Conservation (phyloP, 2,797 vertebrate genomes). For the Poecilia gillii region DNA sequence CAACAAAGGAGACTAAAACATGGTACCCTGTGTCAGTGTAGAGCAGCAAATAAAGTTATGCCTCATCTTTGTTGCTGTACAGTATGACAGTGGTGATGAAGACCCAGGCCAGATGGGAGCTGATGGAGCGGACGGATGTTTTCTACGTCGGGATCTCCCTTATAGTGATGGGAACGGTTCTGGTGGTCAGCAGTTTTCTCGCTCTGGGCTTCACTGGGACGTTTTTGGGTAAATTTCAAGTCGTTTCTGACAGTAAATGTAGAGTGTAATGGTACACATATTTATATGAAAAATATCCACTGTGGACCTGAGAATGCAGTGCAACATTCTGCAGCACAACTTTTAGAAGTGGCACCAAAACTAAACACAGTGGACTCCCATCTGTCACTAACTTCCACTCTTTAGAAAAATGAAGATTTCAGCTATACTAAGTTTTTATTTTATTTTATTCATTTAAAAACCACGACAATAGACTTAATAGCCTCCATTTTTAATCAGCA, state of each 20-base stretch:
- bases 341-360: too few relatives aligned
- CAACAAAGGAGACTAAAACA: background rate
- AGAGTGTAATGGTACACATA: background rate
- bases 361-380: too few relatives aligned
- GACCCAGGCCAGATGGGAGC: conserved; percentile 82
- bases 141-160: conserved; percentile 81
- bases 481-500: background rate
- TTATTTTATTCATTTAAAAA: background rate
- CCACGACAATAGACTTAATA: background rate
- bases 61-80: conserved; percentile 17
- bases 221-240: conserved; percentile 88
- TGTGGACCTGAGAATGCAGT: background rate
- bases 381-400: too few relatives aligned
- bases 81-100: conserved; percentile 91
- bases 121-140: conserved; percentile 76
- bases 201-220: conserved; percentile 93
- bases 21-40: background rate
- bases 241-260: background rate
- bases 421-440: too few relatives aligned
- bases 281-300: background rate
- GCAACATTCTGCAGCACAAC: too few relatives aligned
- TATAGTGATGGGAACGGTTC: conserved; percentile 79
- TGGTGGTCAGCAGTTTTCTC: conserved; percentile 91
- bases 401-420: too few relatives aligned
- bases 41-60: background rate